Evolutionary conservation across 2,888 invertebrate species (phyloP), one percentile per base, ranked within the genome.

Genomic region (Thecophora atra): DNA sequence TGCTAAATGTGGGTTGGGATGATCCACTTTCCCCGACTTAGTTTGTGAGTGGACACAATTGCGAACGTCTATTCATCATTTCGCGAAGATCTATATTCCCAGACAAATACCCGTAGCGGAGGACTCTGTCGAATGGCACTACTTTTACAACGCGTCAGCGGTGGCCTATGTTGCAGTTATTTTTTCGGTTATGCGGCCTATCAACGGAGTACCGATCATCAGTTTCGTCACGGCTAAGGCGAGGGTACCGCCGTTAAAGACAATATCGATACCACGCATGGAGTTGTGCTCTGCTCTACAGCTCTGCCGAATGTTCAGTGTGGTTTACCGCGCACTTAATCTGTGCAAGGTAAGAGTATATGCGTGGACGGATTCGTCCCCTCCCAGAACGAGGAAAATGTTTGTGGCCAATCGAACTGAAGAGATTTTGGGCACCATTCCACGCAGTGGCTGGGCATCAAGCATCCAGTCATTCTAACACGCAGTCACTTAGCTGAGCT

Each of bases 391-490:
- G 15, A 80, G 77, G 76, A 77, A 79, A 72, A 78, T 78, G 1
- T 79, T 78, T 66, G 76, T 79, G 7, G 76, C 75, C 5, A 77
- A 76, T 47, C 73, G 78, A 8, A 76, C 77, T n/a, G 47, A 74
- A 19, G 71, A 75, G 54, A 77, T 79, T 17, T 67, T 56, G 21
- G 42, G 37, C 7, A 37, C 24, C 13, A 1, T 64, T 65, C 44
- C 74, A 2, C 26, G 62, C 19, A 54, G 21, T 2, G 24, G 47
- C 24, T 78, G 78, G 78, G 67, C 17, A 26, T 21, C 15, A 70
- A 75, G 15, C 76, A n/a, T n/a, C n/a, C n/a, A n/a, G n/a, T n/a
- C n/a, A n/a, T n/a, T n/a, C n/a, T n/a, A n/a, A 68, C 37, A n/a
- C n/a, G n/a, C n/a, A n/a, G n/a, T 28, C 62, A 51, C 15, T 52